Conservation (phyloP, 2,888 invertebrate species). For the Tortricodes alternella region DNA sequence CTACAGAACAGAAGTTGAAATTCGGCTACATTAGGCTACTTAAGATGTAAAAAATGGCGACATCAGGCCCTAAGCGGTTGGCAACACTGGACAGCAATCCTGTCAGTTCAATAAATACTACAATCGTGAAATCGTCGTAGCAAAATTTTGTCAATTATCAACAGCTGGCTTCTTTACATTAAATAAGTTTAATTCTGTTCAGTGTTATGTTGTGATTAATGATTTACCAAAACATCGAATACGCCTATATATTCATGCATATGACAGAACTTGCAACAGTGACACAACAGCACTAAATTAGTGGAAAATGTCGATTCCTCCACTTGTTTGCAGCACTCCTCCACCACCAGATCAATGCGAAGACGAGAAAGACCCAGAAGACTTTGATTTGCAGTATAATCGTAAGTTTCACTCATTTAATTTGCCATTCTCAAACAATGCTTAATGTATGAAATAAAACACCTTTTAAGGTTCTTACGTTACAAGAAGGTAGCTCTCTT, state of each 20-base stretch:
- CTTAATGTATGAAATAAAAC: not conserved
- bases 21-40: no score
- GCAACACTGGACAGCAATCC: no score
- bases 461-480: not conserved
- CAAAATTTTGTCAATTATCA: slow-evolving; percentile 66
- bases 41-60: no score
- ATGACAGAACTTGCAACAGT: slow-evolving; percentile 41
- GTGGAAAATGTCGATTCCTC: slow-evolving; percentile 84
- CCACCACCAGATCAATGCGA: slow-evolving; percentile 86
- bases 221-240: not conserved
- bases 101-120: slow-evolving; percentile 30
- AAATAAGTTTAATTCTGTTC: slow-evolving; percentile 35
- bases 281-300: slow-evolving; percentile 36
- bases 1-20: no score
- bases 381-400: slow-evolving; percentile 72
- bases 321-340: slow-evolving; percentile 85
- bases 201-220: slow-evolving; percentile 24
- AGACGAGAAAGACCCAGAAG: slow-evolving; percentile 83
- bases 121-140: slow-evolving; percentile 46
- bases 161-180: slow-evolving; percentile 67
- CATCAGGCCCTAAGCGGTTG: no score
- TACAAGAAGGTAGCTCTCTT: slow-evolving; percentile 2
- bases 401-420: slow-evolving; percentile 51
- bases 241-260: slow-evolving; percentile 11
- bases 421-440: not conserved